Conservation (phyloP, 2,113 vertebrate species). For the Panthera uncia region DNA sequence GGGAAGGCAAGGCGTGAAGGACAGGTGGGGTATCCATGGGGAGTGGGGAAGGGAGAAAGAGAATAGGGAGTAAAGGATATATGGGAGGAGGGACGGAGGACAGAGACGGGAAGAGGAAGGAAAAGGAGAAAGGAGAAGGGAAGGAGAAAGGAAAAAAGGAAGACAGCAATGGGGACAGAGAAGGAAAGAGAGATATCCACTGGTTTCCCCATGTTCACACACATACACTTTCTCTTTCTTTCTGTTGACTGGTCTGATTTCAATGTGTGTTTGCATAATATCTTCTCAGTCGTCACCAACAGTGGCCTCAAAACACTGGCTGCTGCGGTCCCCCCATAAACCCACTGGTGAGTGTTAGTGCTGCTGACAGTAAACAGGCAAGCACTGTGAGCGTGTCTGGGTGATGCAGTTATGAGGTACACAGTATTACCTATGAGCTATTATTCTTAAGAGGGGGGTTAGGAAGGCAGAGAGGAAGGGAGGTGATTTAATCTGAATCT, state of each 20-base stretch:
- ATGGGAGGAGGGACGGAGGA: not conserved
- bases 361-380: not conserved
- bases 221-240: not conserved
- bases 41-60: not conserved
- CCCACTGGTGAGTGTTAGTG: not conserved
- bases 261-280: not conserved
- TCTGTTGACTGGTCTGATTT: not conserved
- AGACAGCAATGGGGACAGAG: conserved; percentile 58
- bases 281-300: not conserved
- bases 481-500: not conserved
- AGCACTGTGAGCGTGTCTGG: accelerated
- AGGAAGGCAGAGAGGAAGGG: not conserved
- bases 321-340: not conserved
- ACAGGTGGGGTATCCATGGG: not conserved
- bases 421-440: not conserved
- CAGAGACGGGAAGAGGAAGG: not conserved
- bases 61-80: not conserved
- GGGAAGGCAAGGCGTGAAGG: not conserved
- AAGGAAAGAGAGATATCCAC: conserved; percentile 48
- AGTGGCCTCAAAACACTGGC: not conserved
- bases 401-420: not conserved
- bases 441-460: not conserved
- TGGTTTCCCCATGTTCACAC: not conserved
- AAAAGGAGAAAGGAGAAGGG: not conserved
- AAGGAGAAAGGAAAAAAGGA: conserved; percentile 58